Evolutionary conservation across 2,113 vertebrate species (phyloP), one percentile per base, ranked within the genome.

Genomic region (Cheilinus undulatus): DNA sequence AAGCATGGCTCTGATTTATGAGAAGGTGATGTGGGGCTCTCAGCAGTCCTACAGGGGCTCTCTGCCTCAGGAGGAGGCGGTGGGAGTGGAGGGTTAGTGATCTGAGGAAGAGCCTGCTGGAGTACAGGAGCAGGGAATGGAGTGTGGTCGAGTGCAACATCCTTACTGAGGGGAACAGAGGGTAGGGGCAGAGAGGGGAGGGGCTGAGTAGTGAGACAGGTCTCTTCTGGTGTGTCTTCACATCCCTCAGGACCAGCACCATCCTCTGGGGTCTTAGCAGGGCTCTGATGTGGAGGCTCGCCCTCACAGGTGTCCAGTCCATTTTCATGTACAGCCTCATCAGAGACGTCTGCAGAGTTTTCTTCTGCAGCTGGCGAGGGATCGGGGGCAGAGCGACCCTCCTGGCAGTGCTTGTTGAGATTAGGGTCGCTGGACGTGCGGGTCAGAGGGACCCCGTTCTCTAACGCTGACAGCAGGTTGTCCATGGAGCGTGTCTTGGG

Each of bases 401-500:
- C 97, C 88, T 95, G 96, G 90, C 96, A 98, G 92, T 98, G 98
- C 91, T 99, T 96, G 72, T 99, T 99, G 76, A 99, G 93, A 89
- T 99, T 99, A 10, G 98, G 97, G 78, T 99, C 98, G n/a, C 98
- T 99, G 26, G 97, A 99, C 0, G 96, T 99, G 27, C 98, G 96
- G 0, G 96, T 97, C 76, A 99, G 89, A 0, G 96, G 91, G 54
- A 95, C 92, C 66, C 95, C 95, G 70, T 95, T 97, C 69, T 99
- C 97, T 51, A 95, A 96, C 24, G 95, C 95, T 27, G 96, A 96
- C 69, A 97, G 91, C 64, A 99, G 90, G 89, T 99, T 96, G 69
- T 99, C 98, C 97, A 99, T 92, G 26, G 98, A 99, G 70, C 98
- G 95, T 1, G 98, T 98, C 93, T 99, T 99, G 61, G 98, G 96